Evolutionary conservation across 1,140 invertebrate species (phyloP).

Genomic region (Liolophura sinensis): DNA sequence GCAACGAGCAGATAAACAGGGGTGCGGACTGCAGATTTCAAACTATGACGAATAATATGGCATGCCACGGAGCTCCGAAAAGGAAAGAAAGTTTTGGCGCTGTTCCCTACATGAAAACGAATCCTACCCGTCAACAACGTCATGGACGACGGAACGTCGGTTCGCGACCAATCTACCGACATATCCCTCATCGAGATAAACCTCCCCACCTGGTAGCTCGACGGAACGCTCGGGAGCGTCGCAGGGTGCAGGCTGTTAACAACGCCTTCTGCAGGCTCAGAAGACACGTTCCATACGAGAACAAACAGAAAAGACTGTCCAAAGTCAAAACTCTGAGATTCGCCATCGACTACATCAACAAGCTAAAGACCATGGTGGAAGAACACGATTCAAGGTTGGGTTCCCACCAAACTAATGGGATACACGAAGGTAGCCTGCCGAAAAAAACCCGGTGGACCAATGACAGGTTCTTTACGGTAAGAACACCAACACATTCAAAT

Average conservation of each 20-base stretch:
- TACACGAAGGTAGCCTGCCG: no score
- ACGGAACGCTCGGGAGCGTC: constrained; percentile 88
- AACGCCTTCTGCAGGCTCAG: constrained; percentile 60
- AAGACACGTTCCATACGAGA: constrained; percentile 46
- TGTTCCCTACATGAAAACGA: no score
- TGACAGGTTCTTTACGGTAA: no score
- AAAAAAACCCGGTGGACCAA: no score
- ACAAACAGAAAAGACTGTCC: constrained; percentile 61
- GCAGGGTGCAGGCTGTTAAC: constrained; percentile 90
- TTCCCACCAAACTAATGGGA: no score
- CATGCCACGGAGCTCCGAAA: no score
- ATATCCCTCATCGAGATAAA: constrained; percentile 43
- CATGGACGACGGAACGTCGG: background rate
- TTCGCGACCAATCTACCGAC: constrained; percentile 31
- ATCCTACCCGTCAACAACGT: no score
- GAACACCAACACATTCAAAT: no score
- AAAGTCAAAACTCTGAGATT: constrained; percentile 92
- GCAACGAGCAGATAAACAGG: no score
- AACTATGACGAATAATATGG: no score
- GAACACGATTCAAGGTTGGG: constrained; percentile 46
- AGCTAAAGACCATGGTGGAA: constrained; percentile 76
- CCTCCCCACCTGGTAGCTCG: constrained; percentile 81
- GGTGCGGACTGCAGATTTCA: no score
- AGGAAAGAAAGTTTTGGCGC: no score
- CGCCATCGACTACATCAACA: constrained; percentile 90